Evolutionary conservation across 92 coral and sea anemone species (phyloP).

Genomic region (Porites evermanni): DNA sequence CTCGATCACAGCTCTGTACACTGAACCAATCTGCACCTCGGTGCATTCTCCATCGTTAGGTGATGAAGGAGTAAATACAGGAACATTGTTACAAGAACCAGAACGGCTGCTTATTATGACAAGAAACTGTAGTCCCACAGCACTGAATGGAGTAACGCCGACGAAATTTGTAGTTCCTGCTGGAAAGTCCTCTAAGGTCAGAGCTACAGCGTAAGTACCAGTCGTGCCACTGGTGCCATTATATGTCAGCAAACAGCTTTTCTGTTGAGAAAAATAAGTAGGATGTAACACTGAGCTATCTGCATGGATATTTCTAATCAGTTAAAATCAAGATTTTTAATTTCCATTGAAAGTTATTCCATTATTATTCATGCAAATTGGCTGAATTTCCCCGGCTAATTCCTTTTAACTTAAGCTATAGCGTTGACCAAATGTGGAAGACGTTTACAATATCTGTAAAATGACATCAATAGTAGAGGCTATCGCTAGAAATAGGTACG

Average conservation of each 20-base stretch:
- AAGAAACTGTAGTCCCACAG: constrained; percentile 59
- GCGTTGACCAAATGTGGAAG: no score
- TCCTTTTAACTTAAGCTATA: no score
- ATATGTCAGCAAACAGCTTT: constrained; percentile 12
- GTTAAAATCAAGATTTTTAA: no score
- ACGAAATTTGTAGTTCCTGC: constrained; percentile 43
- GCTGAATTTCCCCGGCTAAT: no score
- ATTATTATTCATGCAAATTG: no score
- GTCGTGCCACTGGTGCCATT: constrained; percentile 9
- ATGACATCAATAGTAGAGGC: no score
- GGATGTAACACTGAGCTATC: neutral
- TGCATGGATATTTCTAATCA: no score
- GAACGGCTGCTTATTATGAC: constrained; percentile 27
- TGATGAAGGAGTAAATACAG: constrained; percentile 48
- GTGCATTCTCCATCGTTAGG: constrained; percentile 57
- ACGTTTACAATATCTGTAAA: no score
- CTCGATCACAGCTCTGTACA: constrained; percentile 44
- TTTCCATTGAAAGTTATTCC: no score
- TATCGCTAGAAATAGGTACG: no score
- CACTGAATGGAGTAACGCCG: constrained; percentile 49
- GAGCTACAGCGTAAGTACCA: constrained; percentile 67
- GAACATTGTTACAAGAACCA: constrained; percentile 48
- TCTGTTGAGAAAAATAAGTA: constrained; percentile 8
- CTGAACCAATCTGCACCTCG: constrained; percentile 47
- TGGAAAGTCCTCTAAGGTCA: constrained; percentile 69